These are phyloP conservation scores for Marcusenius ussheri DNA, from an alignment of 2,113 vertebrate species.

Conservation along the genomic window DNA sequence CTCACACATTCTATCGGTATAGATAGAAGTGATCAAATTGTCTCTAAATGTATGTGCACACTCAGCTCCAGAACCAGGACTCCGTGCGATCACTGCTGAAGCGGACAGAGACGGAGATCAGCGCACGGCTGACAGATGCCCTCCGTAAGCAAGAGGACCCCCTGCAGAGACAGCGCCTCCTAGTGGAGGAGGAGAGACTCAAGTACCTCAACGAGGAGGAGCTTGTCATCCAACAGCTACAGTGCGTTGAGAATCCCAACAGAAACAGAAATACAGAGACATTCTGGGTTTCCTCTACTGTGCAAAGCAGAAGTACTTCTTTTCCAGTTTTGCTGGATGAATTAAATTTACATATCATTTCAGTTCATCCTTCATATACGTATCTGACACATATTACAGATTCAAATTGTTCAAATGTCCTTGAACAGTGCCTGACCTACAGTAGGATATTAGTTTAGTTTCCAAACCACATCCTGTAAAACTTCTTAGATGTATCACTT, in stretches of 20 bases:
- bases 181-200: constrained; percentile 95
- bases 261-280: not conserved
- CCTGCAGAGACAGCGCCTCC: constrained; percentile 89
- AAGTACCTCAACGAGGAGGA: constrained; percentile 97
- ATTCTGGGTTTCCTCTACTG: not conserved
- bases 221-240: constrained; percentile 93
- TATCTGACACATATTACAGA: not conserved
- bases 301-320: not conserved
- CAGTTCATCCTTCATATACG: not conserved
- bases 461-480: not conserved
- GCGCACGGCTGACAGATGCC: constrained; percentile 79
- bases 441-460: not conserved
- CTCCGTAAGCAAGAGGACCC: constrained; percentile 93
- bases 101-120: constrained; percentile 85
- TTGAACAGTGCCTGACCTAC: not conserved
- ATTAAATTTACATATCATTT: not conserved
- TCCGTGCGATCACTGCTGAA: constrained; percentile 78
- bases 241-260: constrained; percentile 63
- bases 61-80: constrained; percentile 89
- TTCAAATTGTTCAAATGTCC: not conserved
- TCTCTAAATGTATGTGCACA: constrained; percentile 9
- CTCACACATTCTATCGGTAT: not conserved
- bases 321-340: not conserved
- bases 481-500: not conserved
- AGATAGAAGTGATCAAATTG: not conserved